Conservation (phyloP, 2,113 vertebrate species). For the Chunga burmeisteri region DNA sequence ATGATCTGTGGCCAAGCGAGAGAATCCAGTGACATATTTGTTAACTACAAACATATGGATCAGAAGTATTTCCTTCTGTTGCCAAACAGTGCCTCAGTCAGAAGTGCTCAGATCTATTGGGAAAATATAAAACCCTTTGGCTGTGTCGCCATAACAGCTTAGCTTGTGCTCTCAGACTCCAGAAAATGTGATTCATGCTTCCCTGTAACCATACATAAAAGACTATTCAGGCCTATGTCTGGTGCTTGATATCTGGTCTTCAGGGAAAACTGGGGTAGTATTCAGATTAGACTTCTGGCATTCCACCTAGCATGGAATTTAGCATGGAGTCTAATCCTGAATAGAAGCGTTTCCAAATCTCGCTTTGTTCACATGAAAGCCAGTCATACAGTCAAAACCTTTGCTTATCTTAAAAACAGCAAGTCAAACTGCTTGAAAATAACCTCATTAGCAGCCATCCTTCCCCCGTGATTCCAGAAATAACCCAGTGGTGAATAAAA, state of each 20-base stretch:
- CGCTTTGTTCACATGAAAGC: neutral
- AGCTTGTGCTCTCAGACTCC: neutral
- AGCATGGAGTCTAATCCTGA: neutral
- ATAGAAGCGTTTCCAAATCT: neutral
- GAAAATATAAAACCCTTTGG: neutral
- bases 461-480: neutral
- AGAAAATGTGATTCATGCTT: neutral
- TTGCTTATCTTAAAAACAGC: neutral
- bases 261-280: neutral
- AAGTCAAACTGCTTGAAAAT: neutral
- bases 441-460: neutral
- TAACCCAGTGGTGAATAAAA: neutral
- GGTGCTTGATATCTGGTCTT: neutral
- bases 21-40: neutral
- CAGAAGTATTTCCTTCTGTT: constrained; percentile 7
- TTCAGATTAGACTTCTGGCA: neutral
- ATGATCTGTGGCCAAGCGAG: neutral
- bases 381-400: neutral
- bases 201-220: neutral
- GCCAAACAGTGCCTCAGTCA: neutral
- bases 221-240: neutral
- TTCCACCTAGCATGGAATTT: neutral
- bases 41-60: neutral
- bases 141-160: neutral
- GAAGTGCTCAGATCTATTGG: neutral